These are phyloP conservation scores for Typhlichthys eigenmanni DNA, from an alignment of 2,797 vertebrate genomes.

Conservation along the genomic window DNA sequence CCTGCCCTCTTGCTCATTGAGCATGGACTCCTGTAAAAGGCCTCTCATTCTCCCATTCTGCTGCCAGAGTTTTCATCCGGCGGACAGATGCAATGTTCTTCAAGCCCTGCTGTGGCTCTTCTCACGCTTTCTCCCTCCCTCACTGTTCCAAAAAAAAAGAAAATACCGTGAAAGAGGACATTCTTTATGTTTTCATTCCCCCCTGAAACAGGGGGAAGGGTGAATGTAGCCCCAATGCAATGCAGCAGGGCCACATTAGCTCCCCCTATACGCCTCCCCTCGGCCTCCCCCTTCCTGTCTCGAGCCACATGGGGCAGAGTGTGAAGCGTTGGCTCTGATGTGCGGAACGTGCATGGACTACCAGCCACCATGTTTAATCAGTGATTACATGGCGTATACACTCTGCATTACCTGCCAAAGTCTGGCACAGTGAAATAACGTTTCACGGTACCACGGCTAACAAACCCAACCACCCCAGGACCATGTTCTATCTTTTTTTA, in stretches of 20 bases:
- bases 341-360: constrained; percentile 60
- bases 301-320: constrained; percentile 34
- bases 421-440: constrained; percentile 39
- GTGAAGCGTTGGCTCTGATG: constrained; percentile 52
- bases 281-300: neutral
- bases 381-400: constrained; percentile 56
- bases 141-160: constrained; percentile 47
- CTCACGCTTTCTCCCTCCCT: constrained; percentile 69
- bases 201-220: too few relatives aligned
- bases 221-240: too few relatives aligned
- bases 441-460: neutral
- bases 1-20: constrained; percentile 36
- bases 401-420: constrained; percentile 41
- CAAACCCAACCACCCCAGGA: constrained; percentile 12
- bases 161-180: constrained; percentile 38
- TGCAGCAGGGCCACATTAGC: too few relatives aligned
- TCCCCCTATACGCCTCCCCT: constrained; percentile 3
- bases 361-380: constrained; percentile 59
- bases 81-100: constrained; percentile 74
- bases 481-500: constrained; percentile 35
- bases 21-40: constrained; percentile 41
- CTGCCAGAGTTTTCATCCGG: constrained; percentile 68
- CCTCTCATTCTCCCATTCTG: constrained; percentile 58
- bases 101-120: constrained; percentile 63
- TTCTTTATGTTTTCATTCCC: constrained; percentile 44